A percentile compares a stretch with the other conserved stretches of the same genome.
Conservation (phyloP, 1,140 invertebrate species). For the Tetramorium parvispinum region DNA sequence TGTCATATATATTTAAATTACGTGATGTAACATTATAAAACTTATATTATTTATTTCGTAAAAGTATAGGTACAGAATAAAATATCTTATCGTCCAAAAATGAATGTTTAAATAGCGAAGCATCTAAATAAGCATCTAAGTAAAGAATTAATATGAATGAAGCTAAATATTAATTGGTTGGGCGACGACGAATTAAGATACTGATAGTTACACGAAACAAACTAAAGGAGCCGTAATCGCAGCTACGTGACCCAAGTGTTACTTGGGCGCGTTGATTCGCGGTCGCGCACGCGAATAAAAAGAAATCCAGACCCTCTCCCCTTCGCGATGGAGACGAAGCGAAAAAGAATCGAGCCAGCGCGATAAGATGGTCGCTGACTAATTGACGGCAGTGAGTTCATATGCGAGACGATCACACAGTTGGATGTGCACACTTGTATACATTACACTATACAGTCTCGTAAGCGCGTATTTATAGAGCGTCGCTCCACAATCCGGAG, state of each 20-base stretch:
- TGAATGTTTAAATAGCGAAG: not conserved
- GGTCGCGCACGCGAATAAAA: slow-evolving; percentile 25
- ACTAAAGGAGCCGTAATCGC: slow-evolving; percentile 16
- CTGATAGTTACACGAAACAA: slow-evolving; percentile 18
- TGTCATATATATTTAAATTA: not conserved
- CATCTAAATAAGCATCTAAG: too few relatives aligned
- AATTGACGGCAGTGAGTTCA: slow-evolving; percentile 61
- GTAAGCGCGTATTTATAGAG: slow-evolving; percentile 76
- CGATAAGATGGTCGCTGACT: slow-evolving; percentile 49
- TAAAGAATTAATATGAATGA: not conserved
- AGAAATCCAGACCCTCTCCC: not conserved
- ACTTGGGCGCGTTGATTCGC: slow-evolving; percentile 13
- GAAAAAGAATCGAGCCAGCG: not conserved
- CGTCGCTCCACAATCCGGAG: slow-evolving; percentile 33
- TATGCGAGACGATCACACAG: not conserved
- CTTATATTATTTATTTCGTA: not conserved
- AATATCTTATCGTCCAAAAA: not conserved
- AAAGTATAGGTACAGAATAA: not conserved
- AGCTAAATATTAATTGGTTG: not conserved
- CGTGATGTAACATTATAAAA: not conserved
- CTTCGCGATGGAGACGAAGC: not conserved
- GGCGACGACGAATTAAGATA: slow-evolving; percentile 24
- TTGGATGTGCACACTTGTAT: slow-evolving; percentile 40
- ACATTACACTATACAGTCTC: slow-evolving; percentile 56
- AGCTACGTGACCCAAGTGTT: slow-evolving; percentile 35